These are phyloP conservation scores for Drosophila niveifrons DNA, from an alignment of 2,888 invertebrate species.

Conservation along the genomic window DNA sequence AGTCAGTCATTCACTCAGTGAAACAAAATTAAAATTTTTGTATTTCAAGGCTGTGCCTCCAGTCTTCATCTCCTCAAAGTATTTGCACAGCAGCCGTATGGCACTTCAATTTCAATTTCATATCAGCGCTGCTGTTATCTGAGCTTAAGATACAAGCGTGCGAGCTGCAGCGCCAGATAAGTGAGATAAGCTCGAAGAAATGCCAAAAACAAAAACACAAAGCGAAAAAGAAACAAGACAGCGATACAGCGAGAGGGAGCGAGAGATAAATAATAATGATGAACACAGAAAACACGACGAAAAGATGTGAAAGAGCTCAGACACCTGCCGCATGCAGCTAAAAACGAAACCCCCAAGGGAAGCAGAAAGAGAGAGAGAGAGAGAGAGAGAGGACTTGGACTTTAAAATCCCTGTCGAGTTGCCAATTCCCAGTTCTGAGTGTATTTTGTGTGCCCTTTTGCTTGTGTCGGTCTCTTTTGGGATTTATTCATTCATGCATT, in stretches of 20 bases:
- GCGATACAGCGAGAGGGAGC: conserved; percentile 7
- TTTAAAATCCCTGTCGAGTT: conserved; percentile 16
- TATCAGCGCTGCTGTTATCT: conserved; percentile 48
- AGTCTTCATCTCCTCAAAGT: conserved; percentile 10
- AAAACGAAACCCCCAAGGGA: conserved; percentile 30
- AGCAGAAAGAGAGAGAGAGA: not conserved
- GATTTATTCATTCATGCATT: conserved; percentile 63
- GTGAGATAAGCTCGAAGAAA: conserved; percentile 57
- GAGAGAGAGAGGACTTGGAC: not conserved
- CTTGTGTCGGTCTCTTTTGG: conserved; percentile 39
- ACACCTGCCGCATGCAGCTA: conserved; percentile 42
- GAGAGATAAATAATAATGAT: not conserved
- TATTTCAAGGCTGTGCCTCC: conserved; percentile 41
- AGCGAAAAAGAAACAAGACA: conserved; percentile 9
- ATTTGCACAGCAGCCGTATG: conserved; percentile 52
- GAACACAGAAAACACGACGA: conserved; percentile 13
- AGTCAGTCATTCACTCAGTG: not conserved
- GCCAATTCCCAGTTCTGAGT: not conserved
- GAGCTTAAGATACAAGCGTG: conserved; percentile 56
- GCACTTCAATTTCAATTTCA: conserved; percentile 44
- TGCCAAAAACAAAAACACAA: conserved; percentile 17
- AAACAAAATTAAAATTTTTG: conserved; percentile 5
- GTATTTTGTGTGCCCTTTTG: conserved; percentile 14
- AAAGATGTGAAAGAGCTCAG: conserved; percentile 36
- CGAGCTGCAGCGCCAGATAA: conserved; percentile 60